Evolutionary conservation across 1,140 invertebrate genomes (phyloP), one percentile per base, ranked within the genome.

Genomic region (Drosophila orosa): DNA sequence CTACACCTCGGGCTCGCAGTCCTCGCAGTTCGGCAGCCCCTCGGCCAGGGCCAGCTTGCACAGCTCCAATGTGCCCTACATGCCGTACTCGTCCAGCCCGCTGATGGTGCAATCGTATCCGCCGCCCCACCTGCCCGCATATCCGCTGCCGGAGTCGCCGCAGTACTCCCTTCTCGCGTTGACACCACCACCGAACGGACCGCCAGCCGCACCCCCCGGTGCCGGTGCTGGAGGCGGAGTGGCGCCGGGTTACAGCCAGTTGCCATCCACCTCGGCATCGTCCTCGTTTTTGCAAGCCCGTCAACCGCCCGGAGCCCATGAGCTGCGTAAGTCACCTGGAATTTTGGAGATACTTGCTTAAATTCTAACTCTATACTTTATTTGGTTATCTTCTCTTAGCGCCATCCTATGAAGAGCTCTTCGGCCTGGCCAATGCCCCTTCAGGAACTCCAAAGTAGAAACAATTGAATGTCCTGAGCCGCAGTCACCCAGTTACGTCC

Each of bases 321-420:
- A 90, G 59, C 48, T 89, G 68, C 90, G 90, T 91, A 81, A 90
- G 90, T 74, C 2, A 31, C 5, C 5, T 9, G 4, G 2, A 19
- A 24, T 52, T 8, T 19, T 15, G 9, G 0, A 22, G 17, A 52
- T 33, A 9, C 13, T 31, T 50, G 7, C 44, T 15, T 12, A 2
- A 44, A 44, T 9, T 44, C 5, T 3, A 44, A 19, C 13, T 33
- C 19, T 22, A 47, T 29, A n/a, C n/a, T n/a, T 58, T 22, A n/a
- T 31, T 37, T 39, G 19, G 12, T 9, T 15, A 10, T 54, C 9
- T 40, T 31, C 1, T 65, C 52, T 25, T 61, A 91, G 90, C 91
- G 24, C 91, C 91, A 45, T 91, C 90, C 13, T 92, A 92, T 29
- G 90, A 91, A 25, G 91, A 92, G 58, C 76, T 92, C 44, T 92